Evolutionary conservation across 2,113 vertebrate species (phyloP), one percentile per base, ranked within the genome.

Genomic region (Microcebus lehilahytsara): DNA sequence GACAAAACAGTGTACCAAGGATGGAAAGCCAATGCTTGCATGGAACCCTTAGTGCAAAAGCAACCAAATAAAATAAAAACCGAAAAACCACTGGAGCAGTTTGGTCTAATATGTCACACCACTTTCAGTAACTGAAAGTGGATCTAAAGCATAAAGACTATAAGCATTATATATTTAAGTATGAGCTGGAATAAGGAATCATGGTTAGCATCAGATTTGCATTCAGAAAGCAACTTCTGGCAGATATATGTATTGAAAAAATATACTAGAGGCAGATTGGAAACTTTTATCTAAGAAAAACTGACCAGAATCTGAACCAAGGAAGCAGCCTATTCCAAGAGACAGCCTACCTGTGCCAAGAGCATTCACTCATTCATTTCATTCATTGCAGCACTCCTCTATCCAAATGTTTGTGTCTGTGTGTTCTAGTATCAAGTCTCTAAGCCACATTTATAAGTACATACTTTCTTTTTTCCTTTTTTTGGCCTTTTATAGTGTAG

Each of bases 401-500:
- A 46, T 19, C 17, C 32, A 51, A 51, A 22, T 9, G 6, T 49
- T 3, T 75, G 85, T 49, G 49, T 58, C 58, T 27, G 13, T 77
- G 9, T 67, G 37, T 60, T n/a, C 60, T 42, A 62, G 9, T 40
- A 66, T 81, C 72, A 96, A 71, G 12, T 84, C 60, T 32, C n/a
- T n/a, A 91, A 88, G 58, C 19, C 71, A 89, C 49, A 89, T 78
- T 89, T 93, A 62, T 49, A 91, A 93, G 25, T 53, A 80, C 20
- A 64, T 71, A 22, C 74, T 74, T 85, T 89, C 19, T 85, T 78
- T 42, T 58, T 23, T 25, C 30, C 56, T 22, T 16, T n/a, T 16
- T 27, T 27, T 77, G n/a, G 17, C 27, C 32, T 46, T 74, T 27
- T 42, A 64, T 62, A 72, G 6, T 80, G 32, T 2, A 62, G 19